A percentile compares a stretch with the other conserved stretches of the same genome.
phyloP scores from a whole-genome alignment of 2,797 vertebrate species.

The Sebastes taczanowskii region DNA sequence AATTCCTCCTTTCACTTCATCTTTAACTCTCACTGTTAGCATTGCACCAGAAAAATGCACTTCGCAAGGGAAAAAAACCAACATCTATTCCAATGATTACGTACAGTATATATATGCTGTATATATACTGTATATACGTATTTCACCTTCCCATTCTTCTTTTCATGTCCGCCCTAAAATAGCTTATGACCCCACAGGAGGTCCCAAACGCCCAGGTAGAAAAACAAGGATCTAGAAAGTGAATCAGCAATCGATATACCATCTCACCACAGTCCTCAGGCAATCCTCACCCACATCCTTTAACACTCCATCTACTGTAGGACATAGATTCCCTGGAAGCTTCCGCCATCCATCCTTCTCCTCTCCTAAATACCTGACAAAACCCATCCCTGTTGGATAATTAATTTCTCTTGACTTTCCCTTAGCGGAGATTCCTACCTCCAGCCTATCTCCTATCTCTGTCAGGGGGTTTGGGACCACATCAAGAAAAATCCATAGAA shows the following conservation, averaged over 20 bases:
- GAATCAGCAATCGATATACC: constrained; percentile 77
- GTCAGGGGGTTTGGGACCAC: background rate
- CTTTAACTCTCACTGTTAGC: background rate
- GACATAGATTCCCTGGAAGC: constrained; percentile 58
- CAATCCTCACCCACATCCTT: constrained; percentile 71
- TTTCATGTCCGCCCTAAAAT: constrained; percentile 47
- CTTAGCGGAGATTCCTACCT: background rate
- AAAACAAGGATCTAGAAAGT: constrained; percentile 65
- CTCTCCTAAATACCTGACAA: constrained; percentile 23
- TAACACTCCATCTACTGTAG: constrained; percentile 56
- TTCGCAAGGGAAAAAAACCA: background rate
- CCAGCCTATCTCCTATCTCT: constrained; percentile 22
- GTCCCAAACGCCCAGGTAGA: constrained; percentile 61
- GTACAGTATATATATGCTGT: background rate
- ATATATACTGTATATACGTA: background rate
- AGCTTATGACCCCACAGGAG: constrained; percentile 55
- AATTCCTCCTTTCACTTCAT: background rate
- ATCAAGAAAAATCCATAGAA: constrained; percentile 13
- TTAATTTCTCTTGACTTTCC: constrained; percentile 19
- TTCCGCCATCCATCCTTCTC: constrained; percentile 45
- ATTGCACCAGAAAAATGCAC: background rate
- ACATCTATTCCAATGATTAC: background rate
- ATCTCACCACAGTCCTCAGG: constrained; percentile 69
- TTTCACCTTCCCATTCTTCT: constrained; percentile 19
- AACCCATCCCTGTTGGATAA: constrained; percentile 1